Conservation (phyloP, 2,797 vertebrate genomes). For the Pantherophis alleghaniensis region DNA sequence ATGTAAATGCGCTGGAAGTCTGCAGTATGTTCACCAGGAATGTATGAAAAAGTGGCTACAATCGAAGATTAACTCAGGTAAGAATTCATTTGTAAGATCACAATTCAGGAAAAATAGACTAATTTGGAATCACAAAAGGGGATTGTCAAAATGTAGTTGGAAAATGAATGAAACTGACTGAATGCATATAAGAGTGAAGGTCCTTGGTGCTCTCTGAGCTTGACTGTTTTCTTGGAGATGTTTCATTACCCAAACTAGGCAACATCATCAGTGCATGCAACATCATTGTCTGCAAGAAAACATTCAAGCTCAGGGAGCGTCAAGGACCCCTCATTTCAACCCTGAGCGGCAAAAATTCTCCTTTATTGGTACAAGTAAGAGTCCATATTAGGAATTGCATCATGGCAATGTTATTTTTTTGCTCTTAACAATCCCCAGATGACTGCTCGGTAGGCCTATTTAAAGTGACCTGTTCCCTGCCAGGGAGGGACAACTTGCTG, state of each 20-base stretch:
- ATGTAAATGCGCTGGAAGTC: slow-evolving; percentile 91
- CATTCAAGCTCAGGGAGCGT: not conserved
- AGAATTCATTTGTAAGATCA: slow-evolving; percentile 30
- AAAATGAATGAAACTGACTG: not conserved
- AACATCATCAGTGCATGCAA: not conserved
- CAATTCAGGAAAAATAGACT: not conserved
- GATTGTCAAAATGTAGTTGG: not conserved
- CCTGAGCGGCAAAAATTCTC: not conserved
- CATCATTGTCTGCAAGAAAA: not conserved
- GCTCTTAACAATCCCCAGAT: not conserved
- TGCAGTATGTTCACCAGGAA: slow-evolving; percentile 95
- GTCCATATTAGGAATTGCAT: not conserved
- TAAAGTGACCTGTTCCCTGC: not conserved
- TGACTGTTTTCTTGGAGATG: not conserved
- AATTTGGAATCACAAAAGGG: not conserved
- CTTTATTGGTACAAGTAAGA: not conserved
- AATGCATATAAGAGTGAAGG: not conserved
- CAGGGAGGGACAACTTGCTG: not conserved
- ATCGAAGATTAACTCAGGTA: slow-evolving; percentile 96
- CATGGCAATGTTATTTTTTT: not conserved
- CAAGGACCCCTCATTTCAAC: not conserved
- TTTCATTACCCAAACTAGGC: not conserved
- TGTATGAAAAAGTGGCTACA: slow-evolving; percentile 98
- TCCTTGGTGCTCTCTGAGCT: not conserved
- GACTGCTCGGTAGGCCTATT: not conserved